phyloP scores from a whole-genome alignment of 92 coral and sea anemone species.

The Paramuricea clavata region DNA sequence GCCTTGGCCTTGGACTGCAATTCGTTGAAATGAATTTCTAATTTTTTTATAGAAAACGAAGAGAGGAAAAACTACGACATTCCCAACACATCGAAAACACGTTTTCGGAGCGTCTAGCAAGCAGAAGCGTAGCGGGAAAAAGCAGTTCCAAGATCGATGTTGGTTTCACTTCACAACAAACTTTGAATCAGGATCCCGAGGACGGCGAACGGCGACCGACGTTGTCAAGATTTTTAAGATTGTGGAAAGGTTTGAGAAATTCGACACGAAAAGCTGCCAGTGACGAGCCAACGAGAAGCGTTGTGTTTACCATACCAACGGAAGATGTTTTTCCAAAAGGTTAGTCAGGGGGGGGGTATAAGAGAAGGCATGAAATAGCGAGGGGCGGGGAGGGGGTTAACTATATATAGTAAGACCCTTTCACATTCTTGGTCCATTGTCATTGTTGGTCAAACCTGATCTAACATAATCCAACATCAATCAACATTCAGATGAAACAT shows the following conservation, averaged over 20 bases:
- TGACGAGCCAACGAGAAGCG: constrained; percentile 11
- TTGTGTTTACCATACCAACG: constrained; percentile 42
- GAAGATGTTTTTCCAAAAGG: constrained; percentile 34
- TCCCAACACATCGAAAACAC: constrained; percentile 21
- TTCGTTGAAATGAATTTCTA: too few relatives aligned
- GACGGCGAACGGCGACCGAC: constrained; percentile 16
- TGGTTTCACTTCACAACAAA: constrained; percentile 36
- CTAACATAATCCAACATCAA: too few relatives aligned
- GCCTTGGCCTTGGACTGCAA: too few relatives aligned
- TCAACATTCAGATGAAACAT: too few relatives aligned
- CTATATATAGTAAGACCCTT: too few relatives aligned
- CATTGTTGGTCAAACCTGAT: too few relatives aligned
- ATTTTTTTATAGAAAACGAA: constrained; percentile 5
- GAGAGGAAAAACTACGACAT: constrained; percentile 1
- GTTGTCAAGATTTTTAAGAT: constrained; percentile 29
- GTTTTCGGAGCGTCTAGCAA: constrained; percentile 42
- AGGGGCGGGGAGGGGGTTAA: too few relatives aligned
- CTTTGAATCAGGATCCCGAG: not conserved
- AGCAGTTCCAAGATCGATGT: constrained; percentile 14
- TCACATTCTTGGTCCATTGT: too few relatives aligned
- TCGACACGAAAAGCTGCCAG: constrained; percentile 27
- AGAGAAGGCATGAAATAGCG: too few relatives aligned
- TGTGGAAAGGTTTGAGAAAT: constrained; percentile 46
- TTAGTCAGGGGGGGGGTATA: not conserved
- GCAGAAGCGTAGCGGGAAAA: not conserved